Conservation (phyloP, 1,140 invertebrate species). For the Drosophila leontia region DNA sequence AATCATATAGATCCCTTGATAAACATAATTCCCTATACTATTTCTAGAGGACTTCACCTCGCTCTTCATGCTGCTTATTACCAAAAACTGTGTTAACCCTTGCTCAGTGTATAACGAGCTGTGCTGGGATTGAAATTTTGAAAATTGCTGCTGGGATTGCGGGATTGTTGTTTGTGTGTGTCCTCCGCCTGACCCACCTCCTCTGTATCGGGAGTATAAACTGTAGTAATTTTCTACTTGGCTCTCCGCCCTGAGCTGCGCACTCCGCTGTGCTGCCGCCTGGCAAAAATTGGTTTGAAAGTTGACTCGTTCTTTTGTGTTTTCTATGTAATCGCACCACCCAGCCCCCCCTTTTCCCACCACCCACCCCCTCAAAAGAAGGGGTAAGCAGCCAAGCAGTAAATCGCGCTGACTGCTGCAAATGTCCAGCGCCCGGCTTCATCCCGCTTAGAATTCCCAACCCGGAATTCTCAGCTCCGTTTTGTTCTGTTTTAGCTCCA, state of each 20-base stretch:
- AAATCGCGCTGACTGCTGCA: constrained; percentile 71
- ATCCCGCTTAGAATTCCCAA: constrained; percentile 45
- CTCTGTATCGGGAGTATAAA: constrained; percentile 43
- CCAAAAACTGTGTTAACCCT: constrained; percentile 3
- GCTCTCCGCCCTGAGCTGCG: constrained; percentile 25
- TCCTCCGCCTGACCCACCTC: constrained; percentile 8
- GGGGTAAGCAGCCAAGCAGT: constrained; percentile 69
- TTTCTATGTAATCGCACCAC: constrained; percentile 60
- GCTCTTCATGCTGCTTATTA: no score
- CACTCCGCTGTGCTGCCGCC: constrained; percentile 29
- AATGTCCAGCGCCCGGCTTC: constrained; percentile 43
- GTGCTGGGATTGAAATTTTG: constrained; percentile 68
- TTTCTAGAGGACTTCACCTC: neutral
- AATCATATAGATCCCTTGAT: neutral
- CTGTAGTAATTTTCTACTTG: constrained; percentile 65
- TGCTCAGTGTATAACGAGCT: constrained; percentile 28
- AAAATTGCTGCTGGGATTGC: constrained; percentile 82
- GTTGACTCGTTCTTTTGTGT: constrained; percentile 48
- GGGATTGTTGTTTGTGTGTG: constrained; percentile 66
- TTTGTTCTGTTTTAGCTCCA: constrained; percentile 45
- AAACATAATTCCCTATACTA: neutral
- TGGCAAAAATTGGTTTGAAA: constrained; percentile 64
- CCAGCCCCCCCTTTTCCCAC: constrained; percentile 17
- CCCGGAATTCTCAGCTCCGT: constrained; percentile 28
- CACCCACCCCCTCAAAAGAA: constrained; percentile 3